Conservation (phyloP, 2,888 invertebrate species). For the Cyclophora punctaria region DNA sequence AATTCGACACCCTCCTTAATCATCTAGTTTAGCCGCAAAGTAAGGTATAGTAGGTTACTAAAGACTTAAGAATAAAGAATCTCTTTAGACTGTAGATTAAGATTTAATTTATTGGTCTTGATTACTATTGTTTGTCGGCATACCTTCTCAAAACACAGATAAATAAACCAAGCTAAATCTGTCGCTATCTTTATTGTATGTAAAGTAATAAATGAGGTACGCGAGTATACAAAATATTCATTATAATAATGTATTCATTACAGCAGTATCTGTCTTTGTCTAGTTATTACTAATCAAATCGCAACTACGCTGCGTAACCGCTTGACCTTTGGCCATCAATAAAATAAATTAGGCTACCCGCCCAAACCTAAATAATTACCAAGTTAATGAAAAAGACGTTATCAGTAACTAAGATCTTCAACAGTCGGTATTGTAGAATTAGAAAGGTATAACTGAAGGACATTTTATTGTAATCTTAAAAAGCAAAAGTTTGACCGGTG, state of each 20-base stretch:
- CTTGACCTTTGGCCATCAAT: slow-evolving; percentile 24
- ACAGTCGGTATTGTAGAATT: slow-evolving; percentile 29
- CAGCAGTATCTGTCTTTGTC: slow-evolving; percentile 4
- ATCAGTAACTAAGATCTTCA: slow-evolving; percentile 33
- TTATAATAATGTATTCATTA: not conserved
- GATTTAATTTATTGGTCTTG: too few species aligned
- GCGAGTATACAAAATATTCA: not conserved
- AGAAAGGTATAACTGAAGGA: slow-evolving; percentile 42
- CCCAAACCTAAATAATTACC: slow-evolving; percentile 34
- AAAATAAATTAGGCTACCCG: slow-evolving; percentile 22
- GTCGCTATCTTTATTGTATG: too few species aligned
- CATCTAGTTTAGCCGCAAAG: too few species aligned
- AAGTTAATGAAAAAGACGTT: slow-evolving; percentile 38
- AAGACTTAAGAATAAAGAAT: too few species aligned
- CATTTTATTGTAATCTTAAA: slow-evolving; percentile 22
- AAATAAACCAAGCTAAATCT: too few species aligned
- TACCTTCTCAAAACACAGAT: too few species aligned
- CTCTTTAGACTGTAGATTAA: too few species aligned
- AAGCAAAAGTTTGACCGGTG: slow-evolving; percentile 24
- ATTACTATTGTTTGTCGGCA: too few species aligned
- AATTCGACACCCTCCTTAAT: too few species aligned
- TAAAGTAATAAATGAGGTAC: too few species aligned
- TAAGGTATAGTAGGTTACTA: too few species aligned
- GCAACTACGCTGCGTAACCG: slow-evolving; percentile 14
- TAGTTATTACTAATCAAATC: slow-evolving; percentile 16